phyloP scores from a whole-genome alignment of 1,140 invertebrate genomes.

The Subanguina moxae region DNA sequence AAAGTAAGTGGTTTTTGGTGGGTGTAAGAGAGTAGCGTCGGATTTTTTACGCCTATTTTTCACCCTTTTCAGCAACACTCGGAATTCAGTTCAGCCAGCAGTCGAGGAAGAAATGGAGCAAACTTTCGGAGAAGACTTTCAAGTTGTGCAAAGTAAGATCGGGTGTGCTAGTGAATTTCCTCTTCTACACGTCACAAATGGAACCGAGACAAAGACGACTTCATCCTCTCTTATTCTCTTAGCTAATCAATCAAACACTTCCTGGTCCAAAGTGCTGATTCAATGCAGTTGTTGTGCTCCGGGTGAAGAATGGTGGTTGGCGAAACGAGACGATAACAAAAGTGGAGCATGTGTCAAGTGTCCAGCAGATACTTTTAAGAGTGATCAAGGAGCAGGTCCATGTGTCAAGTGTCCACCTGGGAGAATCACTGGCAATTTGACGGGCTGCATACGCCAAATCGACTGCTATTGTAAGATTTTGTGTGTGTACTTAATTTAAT shows the following conservation, averaged over 20 bases:
- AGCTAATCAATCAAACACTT: not conserved
- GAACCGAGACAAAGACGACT: not conserved
- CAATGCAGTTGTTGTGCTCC: not conserved
- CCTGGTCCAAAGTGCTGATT: not conserved
- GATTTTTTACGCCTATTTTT: too few relatives aligned
- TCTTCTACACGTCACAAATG: not conserved
- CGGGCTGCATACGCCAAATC: conserved; percentile 18
- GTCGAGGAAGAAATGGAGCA: not conserved
- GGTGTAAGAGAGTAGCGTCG: not conserved
- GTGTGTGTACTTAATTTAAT: not conserved
- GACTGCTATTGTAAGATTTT: conserved; percentile 15
- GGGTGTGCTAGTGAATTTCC: not conserved
- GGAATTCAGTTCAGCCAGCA: not conserved
- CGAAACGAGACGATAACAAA: not conserved
- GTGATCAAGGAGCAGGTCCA: conserved; percentile 2
- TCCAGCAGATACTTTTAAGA: conserved; percentile 15
- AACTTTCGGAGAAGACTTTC: not conserved
- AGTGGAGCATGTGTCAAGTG: conserved; percentile 16
- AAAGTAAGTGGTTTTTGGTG: conserved; percentile 1
- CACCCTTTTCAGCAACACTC: conserved; percentile 3
- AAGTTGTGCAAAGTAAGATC: not conserved
- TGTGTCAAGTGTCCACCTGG: conserved; percentile 11
- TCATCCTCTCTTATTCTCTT: not conserved
- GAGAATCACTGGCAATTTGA: conserved; percentile 17
- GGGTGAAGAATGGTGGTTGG: not conserved